Conservation (phyloP, 2,797 vertebrate genomes). For the Clarias platycephalus region DNA sequence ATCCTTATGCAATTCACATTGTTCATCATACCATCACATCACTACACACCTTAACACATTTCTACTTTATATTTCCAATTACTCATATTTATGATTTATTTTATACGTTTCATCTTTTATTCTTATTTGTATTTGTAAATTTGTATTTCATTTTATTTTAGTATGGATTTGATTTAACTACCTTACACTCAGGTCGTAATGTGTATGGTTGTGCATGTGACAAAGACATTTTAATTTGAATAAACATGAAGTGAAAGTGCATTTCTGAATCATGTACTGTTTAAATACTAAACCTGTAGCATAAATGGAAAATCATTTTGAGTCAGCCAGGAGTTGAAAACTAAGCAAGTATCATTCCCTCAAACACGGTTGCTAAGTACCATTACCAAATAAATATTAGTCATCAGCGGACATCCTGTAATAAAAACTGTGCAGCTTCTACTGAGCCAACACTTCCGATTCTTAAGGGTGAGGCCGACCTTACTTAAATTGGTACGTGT, state of each 20-base stretch:
- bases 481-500: not conserved
- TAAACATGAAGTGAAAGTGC: not conserved
- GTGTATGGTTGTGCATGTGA: too few relatives aligned
- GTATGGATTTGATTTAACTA: too few relatives aligned
- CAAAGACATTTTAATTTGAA: too few relatives aligned
- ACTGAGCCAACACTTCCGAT: not conserved
- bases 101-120: too few relatives aligned
- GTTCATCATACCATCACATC: too few relatives aligned
- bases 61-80: too few relatives aligned
- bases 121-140: too few relatives aligned
- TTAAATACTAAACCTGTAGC: not conserved
- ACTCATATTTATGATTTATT: too few relatives aligned
- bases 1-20: too few relatives aligned
- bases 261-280: not conserved
- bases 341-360: not conserved
- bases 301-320: not conserved
- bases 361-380: not conserved
- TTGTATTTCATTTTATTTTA: too few relatives aligned
- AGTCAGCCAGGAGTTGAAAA: not conserved
- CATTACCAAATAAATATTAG: not conserved
- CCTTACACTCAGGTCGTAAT: too few relatives aligned
- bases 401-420: not conserved
- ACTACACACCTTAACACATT: too few relatives aligned
- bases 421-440: not conserved
- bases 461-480: not conserved